Conservation (phyloP, 2,113 vertebrate species). For the Cyprinodon variegatus region DNA sequence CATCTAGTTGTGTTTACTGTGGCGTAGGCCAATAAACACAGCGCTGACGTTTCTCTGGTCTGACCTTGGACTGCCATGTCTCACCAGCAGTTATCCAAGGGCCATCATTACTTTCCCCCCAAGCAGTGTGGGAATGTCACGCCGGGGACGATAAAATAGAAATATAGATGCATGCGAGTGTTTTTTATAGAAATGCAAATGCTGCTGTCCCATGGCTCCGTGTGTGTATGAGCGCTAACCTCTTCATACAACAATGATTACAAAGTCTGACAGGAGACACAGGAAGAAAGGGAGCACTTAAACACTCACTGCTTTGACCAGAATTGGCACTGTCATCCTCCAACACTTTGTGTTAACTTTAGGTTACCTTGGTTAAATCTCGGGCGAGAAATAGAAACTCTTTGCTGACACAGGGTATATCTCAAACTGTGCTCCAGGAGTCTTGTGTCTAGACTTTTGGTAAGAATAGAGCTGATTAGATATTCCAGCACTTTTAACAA, state of each 20-base stretch:
- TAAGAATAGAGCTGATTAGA: constrained; percentile 51
- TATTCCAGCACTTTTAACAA: constrained; percentile 26
- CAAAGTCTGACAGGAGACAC: constrained; percentile 70
- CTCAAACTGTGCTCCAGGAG: constrained; percentile 52
- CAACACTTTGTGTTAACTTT: constrained; percentile 69
- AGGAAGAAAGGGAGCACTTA: constrained; percentile 65
- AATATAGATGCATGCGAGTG: constrained; percentile 69
- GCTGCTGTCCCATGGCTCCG: constrained; percentile 43
- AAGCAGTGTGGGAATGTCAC: constrained; percentile 74
- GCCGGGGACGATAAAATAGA: constrained; percentile 69
- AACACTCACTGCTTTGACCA: constrained; percentile 69
- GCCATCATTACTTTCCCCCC: constrained; percentile 74
- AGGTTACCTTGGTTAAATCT: constrained; percentile 68
- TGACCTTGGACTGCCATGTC: constrained; percentile 69
- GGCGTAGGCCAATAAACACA: constrained; percentile 65
- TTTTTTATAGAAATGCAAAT: constrained; percentile 76
- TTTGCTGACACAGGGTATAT: constrained; percentile 60
- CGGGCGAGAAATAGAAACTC: constrained; percentile 57
- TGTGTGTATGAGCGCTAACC: constrained; percentile 27
- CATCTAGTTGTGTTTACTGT: constrained; percentile 69
- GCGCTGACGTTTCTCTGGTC: constrained; percentile 64
- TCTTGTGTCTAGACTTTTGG: constrained; percentile 61
- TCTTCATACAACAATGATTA: constrained; percentile 73
- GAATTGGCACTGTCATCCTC: constrained; percentile 72
- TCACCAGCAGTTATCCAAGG: constrained; percentile 73